Conservation (phyloP, 2,113 vertebrate species). For the Zosterops pallidus region DNA sequence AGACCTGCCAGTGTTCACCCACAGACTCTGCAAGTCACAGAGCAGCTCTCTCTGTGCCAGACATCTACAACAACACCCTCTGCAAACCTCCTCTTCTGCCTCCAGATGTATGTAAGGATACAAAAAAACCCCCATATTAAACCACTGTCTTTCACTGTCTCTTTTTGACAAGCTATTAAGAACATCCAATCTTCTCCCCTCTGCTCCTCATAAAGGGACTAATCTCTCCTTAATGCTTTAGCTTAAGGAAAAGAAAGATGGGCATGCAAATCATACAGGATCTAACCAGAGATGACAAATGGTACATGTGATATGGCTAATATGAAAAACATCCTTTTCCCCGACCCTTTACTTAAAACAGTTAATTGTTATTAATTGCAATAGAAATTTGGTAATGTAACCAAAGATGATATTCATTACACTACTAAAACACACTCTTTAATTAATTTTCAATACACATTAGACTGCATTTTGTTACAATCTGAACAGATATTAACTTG, state of each 20-base stretch:
- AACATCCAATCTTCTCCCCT: constrained; percentile 27
- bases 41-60: background rate
- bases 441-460: constrained; percentile 68
- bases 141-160: constrained; percentile 27
- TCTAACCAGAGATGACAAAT: constrained; percentile 32
- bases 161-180: constrained; percentile 60
- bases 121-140: constrained; percentile 35
- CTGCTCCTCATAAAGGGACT: constrained; percentile 39
- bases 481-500: constrained; percentile 22
- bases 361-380: constrained; percentile 63
- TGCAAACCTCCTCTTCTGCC: background rate
- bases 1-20: background rate
- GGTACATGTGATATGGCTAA: background rate
- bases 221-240: constrained; percentile 47
- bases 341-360: constrained; percentile 21
- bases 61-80: background rate
- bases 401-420: constrained; percentile 41
- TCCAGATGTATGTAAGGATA: constrained; percentile 37
- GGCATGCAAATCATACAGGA: constrained; percentile 10
- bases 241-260: constrained; percentile 23
- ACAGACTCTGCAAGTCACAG: background rate
- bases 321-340: background rate
- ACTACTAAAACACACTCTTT: constrained; percentile 25
- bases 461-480: constrained; percentile 55
- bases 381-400: constrained; percentile 48